Evolutionary conservation across 2,888 invertebrate genomes (phyloP).

Genomic region (Leptopilina myrica): DNA sequence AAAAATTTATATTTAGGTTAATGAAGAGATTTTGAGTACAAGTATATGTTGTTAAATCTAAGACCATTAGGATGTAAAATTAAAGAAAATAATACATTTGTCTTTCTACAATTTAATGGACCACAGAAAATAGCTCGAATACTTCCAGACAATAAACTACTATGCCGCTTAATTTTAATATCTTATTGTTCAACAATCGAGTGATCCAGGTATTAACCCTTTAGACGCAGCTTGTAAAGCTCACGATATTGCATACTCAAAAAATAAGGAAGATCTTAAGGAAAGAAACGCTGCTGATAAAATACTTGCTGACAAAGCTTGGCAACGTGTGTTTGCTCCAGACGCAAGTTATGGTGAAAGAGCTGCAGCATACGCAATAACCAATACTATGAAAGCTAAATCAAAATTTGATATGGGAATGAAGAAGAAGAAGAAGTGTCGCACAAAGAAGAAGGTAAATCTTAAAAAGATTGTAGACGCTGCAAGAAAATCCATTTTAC

Average conservation of each 20-base stretch:
- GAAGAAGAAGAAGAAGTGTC: background rate
- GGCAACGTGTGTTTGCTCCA: constrained; percentile 55
- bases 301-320: constrained; percentile 37
- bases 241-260: constrained; percentile 25
- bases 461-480: too few species aligned
- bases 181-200: background rate
- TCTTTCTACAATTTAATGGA: constrained; percentile 69
- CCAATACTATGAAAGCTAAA: constrained; percentile 67
- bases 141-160: background rate
- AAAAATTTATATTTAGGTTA: background rate
- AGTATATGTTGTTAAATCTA: constrained; percentile 70
- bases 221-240: constrained; percentile 12
- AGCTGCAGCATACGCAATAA: constrained; percentile 63
- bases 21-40: constrained; percentile 56
- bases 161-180: background rate
- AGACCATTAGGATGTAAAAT: constrained; percentile 67
- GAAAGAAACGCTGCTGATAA: constrained; percentile 2
- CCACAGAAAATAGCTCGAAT: background rate
- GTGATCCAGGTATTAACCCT: constrained; percentile 12
- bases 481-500: too few species aligned
- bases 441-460: too few species aligned
- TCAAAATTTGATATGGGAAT: constrained; percentile 62
- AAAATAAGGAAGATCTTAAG: background rate
- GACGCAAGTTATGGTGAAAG: constrained; percentile 66
- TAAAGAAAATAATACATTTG: constrained; percentile 67